Base-by-base conservation (phyloP, 2,797 vertebrate species). In the Ara ararauna region DNA sequence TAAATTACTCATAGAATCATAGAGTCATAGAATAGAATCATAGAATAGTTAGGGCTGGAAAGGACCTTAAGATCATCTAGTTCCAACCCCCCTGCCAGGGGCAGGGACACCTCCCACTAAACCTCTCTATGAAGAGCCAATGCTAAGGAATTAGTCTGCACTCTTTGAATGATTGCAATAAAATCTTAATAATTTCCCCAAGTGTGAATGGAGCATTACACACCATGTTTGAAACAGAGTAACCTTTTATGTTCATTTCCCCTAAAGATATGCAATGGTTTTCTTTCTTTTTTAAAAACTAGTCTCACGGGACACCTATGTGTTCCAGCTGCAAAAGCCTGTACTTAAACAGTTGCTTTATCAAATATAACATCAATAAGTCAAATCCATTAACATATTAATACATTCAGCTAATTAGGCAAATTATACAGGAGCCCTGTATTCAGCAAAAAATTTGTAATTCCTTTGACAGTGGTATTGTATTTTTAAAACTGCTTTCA, bases 311-410 rank as follows among this genome's bases (percentile, higher is more conserved):
- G 58, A 91, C 53, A 88, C 12, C 1, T 94, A 53, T 77, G 93
- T 65, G 34, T 64, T 87, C 64, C 81, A 96, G 36, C 61, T 96
- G 62, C 38, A 87, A 34, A 85, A 93, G n/a, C 60, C 65, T 81
- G 30, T 85, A 92, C 54, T 89, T 96, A 95, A 90, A 79, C 62
- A 73, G 11, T n/a, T 90, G 30, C 67, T 95, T 95, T 94, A 48
- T 91, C 47, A 96, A 97, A 95, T 88, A 71, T 90, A 95, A 58
- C 45, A 92, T 93, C 82, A 81, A 0, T 94, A 95, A 96, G 42
- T 90, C 40, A 89, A 94, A 96, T 53, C 42, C 66, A 78, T 94
- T 89, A 91, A 86, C 85, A 90, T 78, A 67, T 50, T 9, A 92
- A 94, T 71, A 11, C 10, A 64, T 90, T 94, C 50, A 96, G 17